A percentile compares a stretch with the other conserved stretches of the same genome.
These are phyloP conservation scores for Dysmachus trigonus DNA, from an alignment of 2,888 invertebrate species.

Conservation along the genomic window DNA sequence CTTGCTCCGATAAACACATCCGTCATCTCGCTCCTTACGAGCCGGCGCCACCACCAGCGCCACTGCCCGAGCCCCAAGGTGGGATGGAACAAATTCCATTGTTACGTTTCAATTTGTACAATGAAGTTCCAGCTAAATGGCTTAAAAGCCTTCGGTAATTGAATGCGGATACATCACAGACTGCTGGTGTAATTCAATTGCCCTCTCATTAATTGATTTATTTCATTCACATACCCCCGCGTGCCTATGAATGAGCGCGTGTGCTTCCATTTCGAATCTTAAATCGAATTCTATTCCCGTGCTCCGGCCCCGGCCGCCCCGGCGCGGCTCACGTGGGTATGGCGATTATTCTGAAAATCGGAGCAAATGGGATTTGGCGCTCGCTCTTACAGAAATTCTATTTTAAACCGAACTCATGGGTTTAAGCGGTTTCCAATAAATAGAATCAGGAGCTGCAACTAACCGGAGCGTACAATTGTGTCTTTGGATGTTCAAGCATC, in stretches of 20 bases:
- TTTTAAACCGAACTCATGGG: neutral
- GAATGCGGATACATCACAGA: conserved; percentile 50
- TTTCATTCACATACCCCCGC: conserved; percentile 39
- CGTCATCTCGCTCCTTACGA: conserved; percentile 25
- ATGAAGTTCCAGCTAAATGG: conserved; percentile 43
- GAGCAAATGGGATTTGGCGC: neutral
- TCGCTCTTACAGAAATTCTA: neutral
- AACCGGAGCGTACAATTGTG: neutral
- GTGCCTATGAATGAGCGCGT: neutral
- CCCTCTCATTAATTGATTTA: conserved; percentile 47
- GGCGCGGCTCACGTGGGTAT: neutral
- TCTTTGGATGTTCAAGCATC: neutral
- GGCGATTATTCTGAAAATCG: neutral
- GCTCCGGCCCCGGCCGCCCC: neutral
- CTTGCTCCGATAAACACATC: conserved; percentile 27
- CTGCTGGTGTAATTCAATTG: conserved; percentile 46
- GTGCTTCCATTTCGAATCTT: conserved; percentile 37
- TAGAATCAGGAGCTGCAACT: neutral
- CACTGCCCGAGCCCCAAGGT: neutral
- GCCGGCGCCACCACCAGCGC: no score
- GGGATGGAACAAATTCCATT: conserved; percentile 40
- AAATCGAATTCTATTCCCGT: conserved; percentile 21
- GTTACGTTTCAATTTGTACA: conserved; percentile 42
- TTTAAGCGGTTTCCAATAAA: neutral
- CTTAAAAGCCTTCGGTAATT: conserved; percentile 50